These are phyloP conservation scores for Python bivittatus DNA, from an alignment of 2,113 vertebrate species.

Conservation along the genomic window DNA sequence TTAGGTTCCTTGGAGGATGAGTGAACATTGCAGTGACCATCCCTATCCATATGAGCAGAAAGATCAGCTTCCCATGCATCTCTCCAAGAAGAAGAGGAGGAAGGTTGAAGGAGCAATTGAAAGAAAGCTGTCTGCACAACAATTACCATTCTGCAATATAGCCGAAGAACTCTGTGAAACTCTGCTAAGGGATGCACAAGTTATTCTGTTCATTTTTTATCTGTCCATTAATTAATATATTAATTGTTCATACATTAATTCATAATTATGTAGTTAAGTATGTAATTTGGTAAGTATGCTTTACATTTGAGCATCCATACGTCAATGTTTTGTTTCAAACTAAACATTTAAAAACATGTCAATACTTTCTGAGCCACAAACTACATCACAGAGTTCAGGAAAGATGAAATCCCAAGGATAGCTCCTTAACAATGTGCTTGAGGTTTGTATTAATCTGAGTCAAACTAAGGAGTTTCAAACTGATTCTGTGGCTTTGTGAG, in stretches of 20 bases:
- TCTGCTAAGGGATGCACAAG: neutral
- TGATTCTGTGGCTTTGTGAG: neutral
- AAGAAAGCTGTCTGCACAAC: neutral
- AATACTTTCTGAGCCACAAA: neutral
- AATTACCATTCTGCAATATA: neutral
- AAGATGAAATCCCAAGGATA: neutral
- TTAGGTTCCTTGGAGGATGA: neutral
- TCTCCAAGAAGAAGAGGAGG: neutral
- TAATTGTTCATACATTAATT: neutral
- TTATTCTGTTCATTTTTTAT: neutral
- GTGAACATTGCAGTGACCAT: neutral
- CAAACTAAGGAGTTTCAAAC: neutral
- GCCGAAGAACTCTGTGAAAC: neutral
- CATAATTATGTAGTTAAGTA: neutral
- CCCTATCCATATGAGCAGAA: neutral
- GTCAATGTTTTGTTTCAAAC: neutral
- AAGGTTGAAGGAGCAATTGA: neutral
- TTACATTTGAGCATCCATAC: neutral
- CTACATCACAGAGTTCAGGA: too few relatives aligned
- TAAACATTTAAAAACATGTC: neutral
- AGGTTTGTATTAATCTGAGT: neutral
- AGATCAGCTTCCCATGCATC: too few relatives aligned
- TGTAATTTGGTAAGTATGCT: neutral
- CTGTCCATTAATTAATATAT: neutral
- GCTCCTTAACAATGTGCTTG: neutral